phyloP scores from a whole-genome alignment of 2,888 invertebrate genomes.

The Andrena bucephala region DNA sequence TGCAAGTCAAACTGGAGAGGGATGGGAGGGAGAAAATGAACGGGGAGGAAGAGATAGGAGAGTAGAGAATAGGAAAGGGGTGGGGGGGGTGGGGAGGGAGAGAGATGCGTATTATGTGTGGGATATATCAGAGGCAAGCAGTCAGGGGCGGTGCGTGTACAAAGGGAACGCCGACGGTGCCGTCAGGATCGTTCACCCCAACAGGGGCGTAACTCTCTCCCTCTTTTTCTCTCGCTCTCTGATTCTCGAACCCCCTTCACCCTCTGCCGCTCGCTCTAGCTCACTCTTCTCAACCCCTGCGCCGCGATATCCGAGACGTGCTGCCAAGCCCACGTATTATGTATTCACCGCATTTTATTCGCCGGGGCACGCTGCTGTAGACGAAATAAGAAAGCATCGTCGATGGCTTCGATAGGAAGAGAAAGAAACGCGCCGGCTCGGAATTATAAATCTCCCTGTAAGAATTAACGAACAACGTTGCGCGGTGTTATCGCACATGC shows the following conservation, averaged over 20 bases:
- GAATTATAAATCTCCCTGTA: slow-evolving; percentile 22
- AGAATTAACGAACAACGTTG: slow-evolving; percentile 16
- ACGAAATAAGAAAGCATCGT: slow-evolving; percentile 30
- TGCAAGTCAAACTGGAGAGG: slow-evolving; percentile 57
- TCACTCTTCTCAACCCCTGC: slow-evolving; percentile 60
- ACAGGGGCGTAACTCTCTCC: slow-evolving; percentile 72
- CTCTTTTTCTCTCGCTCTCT: slow-evolving; percentile 26
- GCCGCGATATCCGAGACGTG: slow-evolving; percentile 47
- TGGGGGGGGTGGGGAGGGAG: neutral
- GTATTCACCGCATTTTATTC: slow-evolving; percentile 67
- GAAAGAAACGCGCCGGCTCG: neutral
- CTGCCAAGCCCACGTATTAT: slow-evolving; percentile 73
- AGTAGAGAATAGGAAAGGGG: slow-evolving; percentile 4
- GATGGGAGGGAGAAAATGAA: slow-evolving; percentile 48
- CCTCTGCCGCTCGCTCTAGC: slow-evolving; percentile 28
- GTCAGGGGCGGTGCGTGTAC: slow-evolving; percentile 73
- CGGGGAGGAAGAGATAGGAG: slow-evolving; percentile 27
- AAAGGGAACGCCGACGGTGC: slow-evolving; percentile 75
- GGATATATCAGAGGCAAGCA: slow-evolving; percentile 68
- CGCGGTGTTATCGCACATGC: slow-evolving; percentile 10
- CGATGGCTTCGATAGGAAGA: slow-evolving; percentile 3
- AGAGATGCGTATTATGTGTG: slow-evolving; percentile 64
- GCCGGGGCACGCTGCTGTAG: slow-evolving; percentile 23
- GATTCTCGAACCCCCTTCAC: slow-evolving; percentile 22
- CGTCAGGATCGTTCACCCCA: slow-evolving; percentile 76